A percentile compares a stretch with the other conserved stretches of the same genome.
phyloP scores from a whole-genome alignment of 2,888 invertebrate genomes.

The Lasioglossum leucozonium region DNA sequence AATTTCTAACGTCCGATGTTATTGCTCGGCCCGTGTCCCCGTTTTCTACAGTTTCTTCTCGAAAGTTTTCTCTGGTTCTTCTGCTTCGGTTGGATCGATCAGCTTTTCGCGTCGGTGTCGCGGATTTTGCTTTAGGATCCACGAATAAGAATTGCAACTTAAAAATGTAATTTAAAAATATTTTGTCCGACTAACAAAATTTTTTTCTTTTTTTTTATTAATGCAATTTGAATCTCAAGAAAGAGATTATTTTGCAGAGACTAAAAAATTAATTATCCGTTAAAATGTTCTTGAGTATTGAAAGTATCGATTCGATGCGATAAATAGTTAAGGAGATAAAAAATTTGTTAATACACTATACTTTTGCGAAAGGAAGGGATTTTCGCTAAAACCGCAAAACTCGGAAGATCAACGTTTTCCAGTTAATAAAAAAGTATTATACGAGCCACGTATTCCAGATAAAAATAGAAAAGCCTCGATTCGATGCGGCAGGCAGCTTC shows the following conservation, averaged over 20 bases:
- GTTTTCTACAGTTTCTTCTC: background rate
- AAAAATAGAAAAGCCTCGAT: background rate
- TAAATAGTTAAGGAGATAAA: background rate
- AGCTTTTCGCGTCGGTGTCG: no score
- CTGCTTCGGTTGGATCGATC: background rate
- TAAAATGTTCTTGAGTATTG: no score
- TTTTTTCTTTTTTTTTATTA: no score
- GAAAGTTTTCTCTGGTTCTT: background rate
- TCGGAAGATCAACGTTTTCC: background rate
- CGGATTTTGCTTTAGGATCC: no score
- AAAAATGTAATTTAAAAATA: no score
- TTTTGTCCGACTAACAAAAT: no score
- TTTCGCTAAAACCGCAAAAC: background rate
- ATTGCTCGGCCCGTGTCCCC: slow-evolving; percentile 19
- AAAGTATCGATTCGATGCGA: background rate
- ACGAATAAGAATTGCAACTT: no score
- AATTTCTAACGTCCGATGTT: slow-evolving; percentile 39
- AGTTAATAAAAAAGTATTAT: no score
- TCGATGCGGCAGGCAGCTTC: background rate
- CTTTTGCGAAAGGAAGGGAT: background rate
- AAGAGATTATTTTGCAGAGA: no score
- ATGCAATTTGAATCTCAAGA: no score
- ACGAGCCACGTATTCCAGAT: background rate
- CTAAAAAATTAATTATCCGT: no score
- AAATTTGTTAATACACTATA: background rate